These are phyloP conservation scores for Panonychus citri DNA, from an alignment of 1,140 invertebrate species.

Conservation along the genomic window DNA sequence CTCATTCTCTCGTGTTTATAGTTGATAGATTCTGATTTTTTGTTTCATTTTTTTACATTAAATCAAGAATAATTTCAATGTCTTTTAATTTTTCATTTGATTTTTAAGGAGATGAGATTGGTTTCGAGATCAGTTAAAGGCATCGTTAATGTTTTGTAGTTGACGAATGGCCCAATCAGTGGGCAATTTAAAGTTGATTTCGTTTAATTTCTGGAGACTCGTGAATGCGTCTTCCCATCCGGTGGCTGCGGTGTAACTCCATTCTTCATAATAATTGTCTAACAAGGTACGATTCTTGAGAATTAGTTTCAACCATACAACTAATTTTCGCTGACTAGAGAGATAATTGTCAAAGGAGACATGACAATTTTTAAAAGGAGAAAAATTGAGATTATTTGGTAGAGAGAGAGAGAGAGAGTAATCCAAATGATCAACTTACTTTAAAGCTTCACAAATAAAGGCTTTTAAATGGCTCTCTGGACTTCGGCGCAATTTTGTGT, in stretches of 20 bases:
- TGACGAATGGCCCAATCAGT: conserved; percentile 83
- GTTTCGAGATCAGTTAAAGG: conserved; percentile 37
- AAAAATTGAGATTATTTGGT: background rate
- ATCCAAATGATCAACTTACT: conserved; percentile 42
- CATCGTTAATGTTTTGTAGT: conserved; percentile 92
- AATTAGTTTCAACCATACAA: conserved; percentile 75
- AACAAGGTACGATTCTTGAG: conserved; percentile 65
- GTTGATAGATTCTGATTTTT: too few relatives aligned
- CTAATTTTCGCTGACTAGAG: conserved; percentile 59
- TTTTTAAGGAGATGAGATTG: too few relatives aligned
- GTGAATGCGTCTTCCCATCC: conserved; percentile 87
- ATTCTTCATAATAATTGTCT: conserved; percentile 70
- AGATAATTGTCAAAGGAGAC: too few relatives aligned
- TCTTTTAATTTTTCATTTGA: too few relatives aligned
- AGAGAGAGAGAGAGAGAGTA: background rate
- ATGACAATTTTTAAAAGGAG: conserved; percentile 8
- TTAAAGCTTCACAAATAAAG: conserved; percentile 81
- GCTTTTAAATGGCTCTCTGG: conserved; percentile 94
- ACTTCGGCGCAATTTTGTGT: conserved; percentile 72
- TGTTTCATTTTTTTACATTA: too few relatives aligned
- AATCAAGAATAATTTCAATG: too few relatives aligned
- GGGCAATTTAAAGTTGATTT: conserved; percentile 71
- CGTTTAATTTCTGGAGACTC: conserved; percentile 60
- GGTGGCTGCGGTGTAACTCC: conserved; percentile 85
- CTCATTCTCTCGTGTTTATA: too few relatives aligned